These are phyloP conservation scores for Nanorana parkeri DNA, from an alignment of 2,113 vertebrate genomes.

Conservation along the genomic window DNA sequence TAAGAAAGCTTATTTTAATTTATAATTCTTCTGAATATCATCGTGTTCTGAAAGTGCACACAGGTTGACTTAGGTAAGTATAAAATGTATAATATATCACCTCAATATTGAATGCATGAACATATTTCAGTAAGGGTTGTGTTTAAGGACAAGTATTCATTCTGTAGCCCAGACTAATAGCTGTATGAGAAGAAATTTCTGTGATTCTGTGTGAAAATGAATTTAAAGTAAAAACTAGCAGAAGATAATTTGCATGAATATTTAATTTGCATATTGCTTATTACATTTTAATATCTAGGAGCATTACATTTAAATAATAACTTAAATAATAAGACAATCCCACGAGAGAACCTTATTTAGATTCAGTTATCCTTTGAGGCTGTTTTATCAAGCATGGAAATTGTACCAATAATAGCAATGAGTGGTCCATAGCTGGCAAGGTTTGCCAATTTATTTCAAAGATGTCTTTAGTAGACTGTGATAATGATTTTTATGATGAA, in stretches of 20 bases:
- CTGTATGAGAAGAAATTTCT: neutral
- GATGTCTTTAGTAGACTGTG: slow-evolving; percentile 10
- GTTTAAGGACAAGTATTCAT: neutral
- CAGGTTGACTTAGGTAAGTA: too few species aligned
- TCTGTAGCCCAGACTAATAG: slow-evolving; percentile 3
- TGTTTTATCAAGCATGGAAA: slow-evolving; percentile 45
- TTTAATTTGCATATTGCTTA: slow-evolving; percentile 38
- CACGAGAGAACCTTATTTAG: neutral
- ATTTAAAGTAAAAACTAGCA: slow-evolving; percentile 31
- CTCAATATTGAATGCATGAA: too few species aligned
- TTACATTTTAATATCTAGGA: slow-evolving; percentile 47
- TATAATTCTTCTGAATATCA: too few species aligned
- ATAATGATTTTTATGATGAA: slow-evolving; percentile 31
- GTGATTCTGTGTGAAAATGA: slow-evolving; percentile 15
- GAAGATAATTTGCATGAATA: slow-evolving; percentile 16
- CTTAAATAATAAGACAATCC: slow-evolving; percentile 46
- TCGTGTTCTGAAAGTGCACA: too few species aligned
- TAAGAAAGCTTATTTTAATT: too few species aligned
- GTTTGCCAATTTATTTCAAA: slow-evolving; percentile 41
- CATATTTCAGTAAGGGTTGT: too few species aligned
- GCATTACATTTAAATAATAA: slow-evolving; percentile 47
- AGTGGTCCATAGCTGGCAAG: slow-evolving; percentile 6
- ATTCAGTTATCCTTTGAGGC: slow-evolving; percentile 21
- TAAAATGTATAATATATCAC: too few species aligned
- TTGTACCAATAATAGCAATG: slow-evolving; percentile 34